Percentiles rank a stretch among this genome's conserved stretches.
Conservation (phyloP, 2,113 vertebrate species). For the Trogon surrucura region DNA sequence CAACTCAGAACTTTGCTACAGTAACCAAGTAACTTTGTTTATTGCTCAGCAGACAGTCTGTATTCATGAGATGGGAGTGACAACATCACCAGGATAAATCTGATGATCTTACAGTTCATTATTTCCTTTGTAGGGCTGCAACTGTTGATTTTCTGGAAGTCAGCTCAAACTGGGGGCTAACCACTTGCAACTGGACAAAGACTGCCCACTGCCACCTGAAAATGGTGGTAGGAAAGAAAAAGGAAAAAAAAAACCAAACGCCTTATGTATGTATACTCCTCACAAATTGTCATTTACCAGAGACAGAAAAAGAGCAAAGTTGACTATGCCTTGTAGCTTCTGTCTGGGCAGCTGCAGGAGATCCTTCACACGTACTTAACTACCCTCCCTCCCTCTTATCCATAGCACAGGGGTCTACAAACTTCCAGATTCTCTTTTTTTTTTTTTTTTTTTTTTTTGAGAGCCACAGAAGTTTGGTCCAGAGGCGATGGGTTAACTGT, state of each 20-base stretch:
- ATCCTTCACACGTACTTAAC: not conserved
- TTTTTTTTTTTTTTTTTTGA: not conserved
- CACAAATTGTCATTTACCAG: not conserved
- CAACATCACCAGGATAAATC: not conserved
- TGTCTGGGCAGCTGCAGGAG: not conserved
- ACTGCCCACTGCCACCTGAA: not conserved
- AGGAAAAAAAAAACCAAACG: rapidly evolving
- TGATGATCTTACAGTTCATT: not conserved
- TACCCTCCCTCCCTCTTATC: not conserved
- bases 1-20: not conserved
- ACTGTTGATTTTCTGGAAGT: not conserved
- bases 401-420: not conserved
- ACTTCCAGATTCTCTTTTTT: not conserved
- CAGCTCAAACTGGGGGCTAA: not conserved
- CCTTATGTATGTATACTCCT: rapidly evolving
- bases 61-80: not conserved
- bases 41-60: not conserved
- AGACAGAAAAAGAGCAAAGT: not conserved
- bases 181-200: not conserved
- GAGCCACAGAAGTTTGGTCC: not conserved
- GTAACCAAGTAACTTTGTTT: not conserved
- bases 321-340: not conserved
- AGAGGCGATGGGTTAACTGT: not conserved
- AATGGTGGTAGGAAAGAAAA: not conserved
- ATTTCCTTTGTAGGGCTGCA: not conserved